Conservation (phyloP, 2,888 invertebrate species). For the Trissolcus brochymenae region DNA sequence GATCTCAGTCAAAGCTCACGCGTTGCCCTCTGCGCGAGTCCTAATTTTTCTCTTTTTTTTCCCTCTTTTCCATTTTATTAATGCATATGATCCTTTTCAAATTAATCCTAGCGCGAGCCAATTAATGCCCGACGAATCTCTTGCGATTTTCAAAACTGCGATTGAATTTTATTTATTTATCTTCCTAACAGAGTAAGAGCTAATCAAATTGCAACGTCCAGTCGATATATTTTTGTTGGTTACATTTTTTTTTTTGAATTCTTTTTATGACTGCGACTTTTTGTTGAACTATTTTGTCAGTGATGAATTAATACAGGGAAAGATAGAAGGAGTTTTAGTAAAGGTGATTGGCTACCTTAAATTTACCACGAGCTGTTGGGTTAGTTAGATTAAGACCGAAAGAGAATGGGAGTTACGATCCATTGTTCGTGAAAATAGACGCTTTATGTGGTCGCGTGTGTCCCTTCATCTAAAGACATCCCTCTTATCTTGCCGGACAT, state of each 20-base stretch:
- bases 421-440: constrained; percentile 19
- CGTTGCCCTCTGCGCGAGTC: constrained; percentile 22
- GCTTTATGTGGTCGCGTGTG: constrained; percentile 20
- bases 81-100: constrained; percentile 15
- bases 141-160: background rate
- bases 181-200: too few relatives aligned
- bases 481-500: constrained; percentile 30
- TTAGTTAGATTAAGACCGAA: constrained; percentile 24
- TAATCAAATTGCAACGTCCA: too few relatives aligned
- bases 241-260: too few relatives aligned
- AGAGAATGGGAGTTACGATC: constrained; percentile 17
- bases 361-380: constrained; percentile 1
- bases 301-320: too few relatives aligned
- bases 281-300: background rate
- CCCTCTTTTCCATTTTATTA: constrained; percentile 34
- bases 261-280: background rate
- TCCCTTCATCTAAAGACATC: constrained; percentile 27
- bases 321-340: too few relatives aligned
- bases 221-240: too few relatives aligned
- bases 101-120: constrained; percentile 9
- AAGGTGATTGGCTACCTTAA: constrained; percentile 1
- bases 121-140: too few relatives aligned
- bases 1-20: constrained; percentile 53
- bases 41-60: constrained; percentile 5
- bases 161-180: too few relatives aligned